A percentile compares a stretch with the other conserved stretches of the same genome.
phyloP scores from a whole-genome alignment of 2,888 invertebrate species.

The Aphidoletes aphidimyza region DNA sequence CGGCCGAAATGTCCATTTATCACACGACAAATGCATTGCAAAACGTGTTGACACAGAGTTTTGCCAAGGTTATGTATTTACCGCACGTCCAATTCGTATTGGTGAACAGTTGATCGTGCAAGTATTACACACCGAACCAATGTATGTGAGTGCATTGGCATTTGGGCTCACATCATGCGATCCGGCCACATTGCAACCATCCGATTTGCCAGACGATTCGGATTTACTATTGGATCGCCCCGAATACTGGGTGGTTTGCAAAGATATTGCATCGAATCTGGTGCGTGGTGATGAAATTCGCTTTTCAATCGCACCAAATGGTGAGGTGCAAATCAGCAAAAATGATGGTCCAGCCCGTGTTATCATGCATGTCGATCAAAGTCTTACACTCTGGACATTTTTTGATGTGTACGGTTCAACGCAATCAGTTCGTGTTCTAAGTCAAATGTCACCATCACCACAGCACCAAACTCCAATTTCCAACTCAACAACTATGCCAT shows the following conservation, averaged over 20 bases:
- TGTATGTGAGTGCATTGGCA: constrained; percentile 90
- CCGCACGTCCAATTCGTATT: constrained; percentile 84
- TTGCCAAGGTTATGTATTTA: constrained; percentile 95
- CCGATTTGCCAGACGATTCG: constrained; percentile 89
- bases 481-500: background rate
- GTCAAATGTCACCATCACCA: constrained; percentile 67
- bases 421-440: constrained; percentile 80
- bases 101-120: constrained; percentile 92
- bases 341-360: constrained; percentile 84
- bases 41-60: constrained; percentile 86
- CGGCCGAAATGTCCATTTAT: constrained; percentile 85
- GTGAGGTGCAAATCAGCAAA: constrained; percentile 82
- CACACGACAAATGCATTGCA: constrained; percentile 81
- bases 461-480: constrained; percentile 59
- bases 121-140: constrained; percentile 83
- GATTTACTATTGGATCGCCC: constrained; percentile 90
- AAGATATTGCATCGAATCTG: constrained; percentile 84
- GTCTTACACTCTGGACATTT: constrained; percentile 92
- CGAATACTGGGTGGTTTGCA: constrained; percentile 97
- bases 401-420: constrained; percentile 97
- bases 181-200: constrained; percentile 78
- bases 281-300: constrained; percentile 88
- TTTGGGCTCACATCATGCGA: constrained; percentile 96
- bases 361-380: constrained; percentile 96
- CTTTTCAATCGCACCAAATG: constrained; percentile 80